phyloP scores from a whole-genome alignment of 1,140 invertebrate species.

The Ostrea edulis region DNA sequence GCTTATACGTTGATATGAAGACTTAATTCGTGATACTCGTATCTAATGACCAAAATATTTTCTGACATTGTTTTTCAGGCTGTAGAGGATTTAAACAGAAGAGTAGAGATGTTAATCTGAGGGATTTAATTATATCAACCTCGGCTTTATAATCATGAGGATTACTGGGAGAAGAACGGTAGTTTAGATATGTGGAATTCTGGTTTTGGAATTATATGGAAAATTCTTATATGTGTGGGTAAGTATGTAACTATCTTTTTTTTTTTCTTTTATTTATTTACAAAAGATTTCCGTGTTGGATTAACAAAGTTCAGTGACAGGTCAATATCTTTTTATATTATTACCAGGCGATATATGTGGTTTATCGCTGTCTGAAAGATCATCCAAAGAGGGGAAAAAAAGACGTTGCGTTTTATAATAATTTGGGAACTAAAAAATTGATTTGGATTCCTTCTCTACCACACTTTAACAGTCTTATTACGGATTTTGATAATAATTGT shows the following conservation, averaged over 20 bases:
- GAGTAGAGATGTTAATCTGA: background rate
- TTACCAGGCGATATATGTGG: background rate
- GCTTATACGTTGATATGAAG: background rate
- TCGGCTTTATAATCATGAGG: background rate
- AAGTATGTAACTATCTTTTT: background rate
- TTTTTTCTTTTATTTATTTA: background rate
- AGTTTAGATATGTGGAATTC: conserved; percentile 28
- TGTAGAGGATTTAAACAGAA: background rate
- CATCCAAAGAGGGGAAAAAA: background rate
- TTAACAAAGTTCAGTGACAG: background rate
- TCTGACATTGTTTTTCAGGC: conserved; percentile 19
- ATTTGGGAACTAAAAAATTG: too few species aligned
- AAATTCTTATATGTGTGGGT: conserved; percentile 12
- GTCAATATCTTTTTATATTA: background rate
- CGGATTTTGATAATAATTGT: too few species aligned
- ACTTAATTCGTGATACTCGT: conserved; percentile 4
- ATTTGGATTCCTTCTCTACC: too few species aligned
- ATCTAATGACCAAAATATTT: conserved; percentile 2
- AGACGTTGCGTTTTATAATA: too few species aligned
- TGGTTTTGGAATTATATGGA: conserved; percentile 3
- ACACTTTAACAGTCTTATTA: too few species aligned
- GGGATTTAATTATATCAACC: background rate
- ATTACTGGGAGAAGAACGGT: background rate
- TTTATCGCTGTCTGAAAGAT: background rate
- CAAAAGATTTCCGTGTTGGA: background rate